Evolutionary conservation across 2,888 invertebrate species (phyloP), one percentile per base, ranked within the genome.

Genomic region (Ormyrus rosae): DNA sequence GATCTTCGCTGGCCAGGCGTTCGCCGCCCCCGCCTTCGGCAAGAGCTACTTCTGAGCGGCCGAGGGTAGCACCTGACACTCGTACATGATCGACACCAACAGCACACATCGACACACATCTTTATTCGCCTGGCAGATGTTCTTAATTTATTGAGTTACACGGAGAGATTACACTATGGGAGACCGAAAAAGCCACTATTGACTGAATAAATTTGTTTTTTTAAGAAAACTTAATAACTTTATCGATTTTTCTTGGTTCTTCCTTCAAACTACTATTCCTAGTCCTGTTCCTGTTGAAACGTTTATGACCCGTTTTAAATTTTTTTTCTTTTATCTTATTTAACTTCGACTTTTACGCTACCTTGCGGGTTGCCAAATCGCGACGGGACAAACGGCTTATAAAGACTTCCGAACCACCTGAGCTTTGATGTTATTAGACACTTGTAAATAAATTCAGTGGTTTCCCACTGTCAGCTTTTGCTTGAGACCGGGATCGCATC

Each of bases 11-110:
- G 13, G 13, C 13, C 13, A 13, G 0, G 13, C 82, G 45, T 78
- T 82, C 80, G 83, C 82, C 10, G 75, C 82, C 48, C 83, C 73
- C 68, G 61, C 83, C 19, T 82, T 82, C 77, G 83, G 83, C 78
- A 83, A 81, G 55, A 67, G 75, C 67, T 73, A 75, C 48, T 81
- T 78, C 65, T 82, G 67, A 53, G 56, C 71, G 6, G 34, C 76
- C 58, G 45, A 60, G 34, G 55, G 56, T 13, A 53, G 67, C 45
- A 65, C 51, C 55, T 11, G 34, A 55, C 45, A 58, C 58, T 13
- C 69, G 6, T 6, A 53, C 45, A 55, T 50, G 10, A 60, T 63
- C 45, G 51, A 19, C 45, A 11, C 53, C 55, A 13, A 56, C 56
- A 48, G 48, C 19, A 56, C 60, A 75, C 68, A 75, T 45, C 19